Percentiles rank a stretch among this genome's conserved stretches.
phyloP scores from a whole-genome alignment of 2,797 vertebrate species.

The Adrianichthys oophorus region DNA sequence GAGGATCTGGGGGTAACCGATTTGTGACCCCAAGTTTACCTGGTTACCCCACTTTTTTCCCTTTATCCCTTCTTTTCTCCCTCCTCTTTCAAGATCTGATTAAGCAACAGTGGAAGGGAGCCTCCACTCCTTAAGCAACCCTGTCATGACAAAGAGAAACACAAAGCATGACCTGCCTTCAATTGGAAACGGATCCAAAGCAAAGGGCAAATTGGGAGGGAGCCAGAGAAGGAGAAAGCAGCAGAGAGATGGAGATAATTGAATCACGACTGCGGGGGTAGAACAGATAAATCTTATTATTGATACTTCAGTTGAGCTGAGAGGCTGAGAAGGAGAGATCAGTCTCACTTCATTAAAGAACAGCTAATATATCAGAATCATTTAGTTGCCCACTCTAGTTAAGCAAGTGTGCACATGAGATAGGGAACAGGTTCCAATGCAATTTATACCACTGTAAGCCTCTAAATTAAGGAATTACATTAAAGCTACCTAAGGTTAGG shows the following conservation, averaged over 20 bases:
- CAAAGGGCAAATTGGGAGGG: conserved; percentile 55
- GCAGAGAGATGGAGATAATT: conserved; percentile 70
- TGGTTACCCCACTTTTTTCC: conserved; percentile 48
- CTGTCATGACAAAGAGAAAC: conserved; percentile 82
- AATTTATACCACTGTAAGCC: too few relatives aligned
- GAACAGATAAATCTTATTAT: conserved; percentile 76
- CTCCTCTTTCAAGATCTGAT: conserved; percentile 72
- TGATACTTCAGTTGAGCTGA: conserved; percentile 70
- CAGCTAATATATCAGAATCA: conserved; percentile 48
- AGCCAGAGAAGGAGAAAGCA: conserved; percentile 51
- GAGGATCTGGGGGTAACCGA: conserved; percentile 75
- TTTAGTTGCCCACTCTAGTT: conserved; percentile 43
- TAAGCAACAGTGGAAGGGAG: conserved; percentile 65
- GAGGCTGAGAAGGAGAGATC: conserved; percentile 52
- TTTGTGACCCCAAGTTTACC: conserved; percentile 76
- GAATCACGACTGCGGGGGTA: conserved; percentile 71
- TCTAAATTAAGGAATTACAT: too few relatives aligned
- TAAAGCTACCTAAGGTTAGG: too few relatives aligned
- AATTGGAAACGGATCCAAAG: conserved; percentile 81
- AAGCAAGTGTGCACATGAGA: conserved; percentile 2
- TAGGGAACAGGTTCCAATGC: background rate
- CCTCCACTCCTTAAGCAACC: conserved; percentile 71
- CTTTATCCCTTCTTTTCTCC: conserved; percentile 26
- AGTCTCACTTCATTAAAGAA: conserved; percentile 67
- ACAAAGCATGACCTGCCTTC: conserved; percentile 81